Evolutionary conservation across 2,888 invertebrate species (phyloP), one percentile per base, ranked within the genome.

Genomic region (Calameuta idolon): DNA sequence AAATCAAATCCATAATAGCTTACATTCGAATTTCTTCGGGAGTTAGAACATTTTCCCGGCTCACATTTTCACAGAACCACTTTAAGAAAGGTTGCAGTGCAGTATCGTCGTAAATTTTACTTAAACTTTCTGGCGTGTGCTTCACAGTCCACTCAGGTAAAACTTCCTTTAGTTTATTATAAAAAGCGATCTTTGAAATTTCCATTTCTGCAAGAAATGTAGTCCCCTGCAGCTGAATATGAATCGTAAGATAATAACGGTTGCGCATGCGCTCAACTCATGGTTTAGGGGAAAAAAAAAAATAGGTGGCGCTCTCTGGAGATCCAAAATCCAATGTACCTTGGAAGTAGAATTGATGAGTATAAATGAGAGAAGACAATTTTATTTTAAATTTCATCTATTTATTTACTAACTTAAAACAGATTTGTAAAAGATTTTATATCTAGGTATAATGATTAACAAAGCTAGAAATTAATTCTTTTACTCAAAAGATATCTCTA

Each of bases 11-110:
- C 71, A 79, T 12, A 35, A 33, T 30, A 15, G 75, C 86, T 87
- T 84, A 91, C 91, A 91, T 78, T 83, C 83, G 77, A 15, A 84
- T 80, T 79, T 90, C 89, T 68, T 88, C 88, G 12, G 86, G 83
- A 15, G 86, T 81, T 0, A 91, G 80, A 80, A 90, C 79, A 82
- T 91, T 91, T n/a, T 87, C 83, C 4, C 68, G 69, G 75, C 81
- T 88, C 15, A 91, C 83, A 77, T 90, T 87, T 11, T 83, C 76
- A 77, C 85, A 86, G 77, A 91, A 90, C 91, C 91, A 91, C 71
- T 87, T 84, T 33, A 91, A 81, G 81, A 91, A 91, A 12, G 88
- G 87, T 80, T 90, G 89, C 1, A 85, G 79, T 11, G 40, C 74
- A 40, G 87, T 77, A 77, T 89, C 85, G 23, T 88, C 82, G 75